Base-by-base conservation (phyloP, 2,888 invertebrate species). In the Limnephilus marmoratus region DNA sequence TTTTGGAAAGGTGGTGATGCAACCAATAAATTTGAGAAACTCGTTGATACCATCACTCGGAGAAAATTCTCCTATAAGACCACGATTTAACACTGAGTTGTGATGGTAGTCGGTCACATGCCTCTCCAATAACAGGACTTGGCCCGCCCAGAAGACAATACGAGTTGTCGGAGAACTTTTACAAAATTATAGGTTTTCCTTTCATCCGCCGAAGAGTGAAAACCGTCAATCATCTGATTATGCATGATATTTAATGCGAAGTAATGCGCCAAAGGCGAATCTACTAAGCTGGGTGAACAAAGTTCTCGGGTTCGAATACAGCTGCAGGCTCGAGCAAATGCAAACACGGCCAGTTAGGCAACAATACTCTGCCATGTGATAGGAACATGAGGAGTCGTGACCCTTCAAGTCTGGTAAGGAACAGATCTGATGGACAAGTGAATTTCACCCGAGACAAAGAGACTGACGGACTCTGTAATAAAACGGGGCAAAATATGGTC, bases 151-250 rank as follows among this genome's bases (percentile, higher is more conserved):
- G 68, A 68, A 68, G 68, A 68, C 68, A 68, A 68, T 68, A 68
- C 24, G 24, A 68, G 68, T 68, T n/a, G 24, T 68, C 2, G 24
- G 68, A 68, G 68, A 68, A 68, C 68, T 68, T 68, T 68, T 68
- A 68, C 68, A 68, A 68, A 68, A 68, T 68, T 68, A 68, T 68
- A 68, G 68, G 68, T 68, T 68, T 68, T 68, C 68, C 68, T 68
- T 68, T 68, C 68, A 68, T 68, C 68, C 68, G 68, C 68, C 68
- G 24, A 24, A 68, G 68, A 68, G 68, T 68, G 68, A 68, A 68
- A 68, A 24, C 68, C 68, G 68, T 68, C 68, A 68, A 68, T 68
- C 68, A 68, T 68, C 68, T 68, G 68, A 68, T 68, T 68, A 68
- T 68, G 24, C 68, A 68, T 68, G 68, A 68, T 68, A 68, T 68